Base-by-base conservation (phyloP, 53 echinoderm and acorn worm species). In the Holothuria leucospilota region DNA sequence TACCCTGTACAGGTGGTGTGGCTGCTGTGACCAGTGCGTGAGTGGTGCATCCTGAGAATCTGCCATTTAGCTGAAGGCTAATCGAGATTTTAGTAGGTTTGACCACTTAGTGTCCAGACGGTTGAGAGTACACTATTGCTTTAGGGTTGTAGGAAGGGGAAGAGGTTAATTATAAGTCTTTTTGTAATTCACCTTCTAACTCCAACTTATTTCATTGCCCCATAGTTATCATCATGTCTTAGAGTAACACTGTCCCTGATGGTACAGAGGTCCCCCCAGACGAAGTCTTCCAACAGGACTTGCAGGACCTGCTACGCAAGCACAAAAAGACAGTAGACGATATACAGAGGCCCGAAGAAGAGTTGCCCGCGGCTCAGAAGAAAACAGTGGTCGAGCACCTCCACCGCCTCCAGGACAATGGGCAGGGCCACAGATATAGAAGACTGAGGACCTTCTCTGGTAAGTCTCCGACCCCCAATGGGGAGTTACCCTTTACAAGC, bases 361-460 rank as follows among this genome's bases (percentile, higher is more conserved):
- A 52, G 14, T 5, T 39, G 13, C 40, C 41, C 0, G 51, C 2
- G 41, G 20, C 13, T 1, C 10, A 15, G 6, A 6, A 13, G 12
- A 77, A 56, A 39, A 21, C 39, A 39, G 49, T 65, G 0, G 27
- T 85, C 5, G 58, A 85, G 34, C 85, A 85, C 27, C 14, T 85
- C 15, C 56, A 70, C 58, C 28, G 40, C 20, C 40, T 77, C 0
- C 2, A 53, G 0, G 77, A 77, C 0, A 24, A 51, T 39, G 53
- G 25, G 0, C 23, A 51, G 51, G 39, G 82, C 0, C 6, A 42
- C 46, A 74, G 74, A 20, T 63, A 89, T 5, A n/a, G 86, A 14
- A n/a, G 86, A 3, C 86, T 93, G 16, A 51, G 90, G 51, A 79
- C 81, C 7, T 93, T 93, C 39, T 93, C 93, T 0, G 88, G 93